Evolutionary conservation across 2,888 invertebrate genomes (phyloP).

Genomic region (Epinotia ramella): DNA sequence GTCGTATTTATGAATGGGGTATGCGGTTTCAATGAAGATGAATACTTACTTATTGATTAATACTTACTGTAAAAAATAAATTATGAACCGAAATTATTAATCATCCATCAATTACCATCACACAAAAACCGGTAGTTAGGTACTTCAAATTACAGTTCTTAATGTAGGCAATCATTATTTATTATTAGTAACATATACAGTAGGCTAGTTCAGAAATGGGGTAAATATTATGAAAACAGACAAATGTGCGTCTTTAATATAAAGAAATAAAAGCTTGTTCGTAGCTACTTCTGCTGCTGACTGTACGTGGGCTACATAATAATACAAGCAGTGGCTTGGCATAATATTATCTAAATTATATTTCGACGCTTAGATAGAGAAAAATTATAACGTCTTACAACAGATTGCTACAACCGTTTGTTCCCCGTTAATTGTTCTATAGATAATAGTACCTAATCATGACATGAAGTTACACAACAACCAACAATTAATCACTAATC

Average conservation of each 20-base stretch:
- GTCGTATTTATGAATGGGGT: neutral
- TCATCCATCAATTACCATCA: neutral
- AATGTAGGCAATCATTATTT: neutral
- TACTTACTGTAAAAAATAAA: too few species aligned
- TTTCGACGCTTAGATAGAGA: neutral
- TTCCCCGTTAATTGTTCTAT: neutral
- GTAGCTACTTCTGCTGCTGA: neutral
- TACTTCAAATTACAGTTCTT: constrained; percentile 14
- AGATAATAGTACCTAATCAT: constrained; percentile 2
- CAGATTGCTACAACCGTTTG: constrained; percentile 1
- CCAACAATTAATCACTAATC: constrained; percentile 32
- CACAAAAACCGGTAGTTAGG: constrained; percentile 9
- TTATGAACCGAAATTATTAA: neutral
- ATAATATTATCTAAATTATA: neutral
- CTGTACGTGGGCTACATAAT: neutral
- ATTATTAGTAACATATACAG: neutral
- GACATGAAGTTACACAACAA: constrained; percentile 19
- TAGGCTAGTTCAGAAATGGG: neutral
- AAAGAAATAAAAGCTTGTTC: too few species aligned
- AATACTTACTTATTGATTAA: neutral
- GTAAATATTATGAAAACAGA: neutral
- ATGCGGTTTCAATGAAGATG: neutral
- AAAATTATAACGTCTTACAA: constrained; percentile 2
- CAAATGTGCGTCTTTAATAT: neutral
- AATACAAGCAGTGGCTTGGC: neutral